These are phyloP conservation scores for Pristionchus maxplancki DNA, from an alignment of 2,888 invertebrate genomes.

Conservation along the genomic window DNA sequence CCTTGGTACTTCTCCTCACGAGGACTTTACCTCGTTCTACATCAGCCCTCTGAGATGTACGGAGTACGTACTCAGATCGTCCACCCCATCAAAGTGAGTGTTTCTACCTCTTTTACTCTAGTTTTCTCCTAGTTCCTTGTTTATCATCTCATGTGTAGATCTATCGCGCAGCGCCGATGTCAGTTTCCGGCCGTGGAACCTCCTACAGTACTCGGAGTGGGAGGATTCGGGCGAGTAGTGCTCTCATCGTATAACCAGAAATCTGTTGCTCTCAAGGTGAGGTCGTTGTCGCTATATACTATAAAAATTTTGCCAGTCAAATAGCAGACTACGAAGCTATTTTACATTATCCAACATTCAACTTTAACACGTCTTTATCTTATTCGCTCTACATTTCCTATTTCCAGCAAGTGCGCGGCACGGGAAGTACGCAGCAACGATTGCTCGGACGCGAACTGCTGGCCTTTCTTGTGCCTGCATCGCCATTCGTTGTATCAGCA, in stretches of 20 bases:
- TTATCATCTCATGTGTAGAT: not conserved
- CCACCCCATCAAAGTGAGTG: not conserved
- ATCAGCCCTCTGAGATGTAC: conserved; percentile 33
- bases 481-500: conserved; percentile 15
- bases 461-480: conserved; percentile 12
- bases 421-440: not conserved
- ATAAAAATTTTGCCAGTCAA: too few species aligned
- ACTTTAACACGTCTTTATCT: too few species aligned
- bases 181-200: not conserved
- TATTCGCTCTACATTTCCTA: too few species aligned
- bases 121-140: too few species aligned
- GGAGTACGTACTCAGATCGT: conserved; percentile 9
- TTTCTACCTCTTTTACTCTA: not conserved
- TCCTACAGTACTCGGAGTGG: not conserved
- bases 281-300: not conserved
- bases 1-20: conserved; percentile 13
- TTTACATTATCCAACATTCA: too few species aligned
- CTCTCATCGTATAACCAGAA: conserved; percentile 28
- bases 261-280: conserved; percentile 41
- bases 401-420: conserved; percentile 29
- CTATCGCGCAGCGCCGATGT: not conserved
- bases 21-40: conserved; percentile 39
- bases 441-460: conserved; percentile 8
- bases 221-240: conserved; percentile 28
- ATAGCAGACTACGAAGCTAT: too few species aligned